Evolutionary conservation across 2,888 invertebrate species (phyloP).

Genomic region (Byasa hedistus): DNA sequence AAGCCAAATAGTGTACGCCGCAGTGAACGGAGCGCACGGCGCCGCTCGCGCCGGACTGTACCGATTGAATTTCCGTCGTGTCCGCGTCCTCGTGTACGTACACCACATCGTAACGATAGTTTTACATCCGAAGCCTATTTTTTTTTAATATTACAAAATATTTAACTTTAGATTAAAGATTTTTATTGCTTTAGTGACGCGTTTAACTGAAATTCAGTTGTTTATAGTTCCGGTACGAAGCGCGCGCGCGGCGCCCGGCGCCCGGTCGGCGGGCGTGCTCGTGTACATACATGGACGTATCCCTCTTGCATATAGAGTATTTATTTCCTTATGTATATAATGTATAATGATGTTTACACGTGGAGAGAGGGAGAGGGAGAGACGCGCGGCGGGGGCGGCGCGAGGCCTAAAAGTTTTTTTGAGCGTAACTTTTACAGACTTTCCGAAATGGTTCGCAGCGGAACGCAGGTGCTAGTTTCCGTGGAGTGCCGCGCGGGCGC

Average conservation of each 20-base stretch:
- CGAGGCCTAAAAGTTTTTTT: constrained; percentile 35
- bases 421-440: constrained; percentile 11
- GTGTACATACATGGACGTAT: constrained; percentile 72
- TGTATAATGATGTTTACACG: constrained; percentile 55
- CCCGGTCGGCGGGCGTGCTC: constrained; percentile 46
- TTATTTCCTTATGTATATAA: constrained; percentile 78
- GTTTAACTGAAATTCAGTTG: constrained; percentile 17
- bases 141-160: neutral
- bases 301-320: constrained; percentile 67
- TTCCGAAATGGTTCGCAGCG: neutral
- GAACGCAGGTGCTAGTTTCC: constrained; percentile 30
- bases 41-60: too few species aligned
- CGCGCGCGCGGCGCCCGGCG: constrained; percentile 42
- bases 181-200: constrained; percentile 2
- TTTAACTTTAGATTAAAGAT: neutral
- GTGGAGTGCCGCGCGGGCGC: constrained; percentile 39
- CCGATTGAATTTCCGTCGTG: too few species aligned
- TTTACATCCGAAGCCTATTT: neutral
- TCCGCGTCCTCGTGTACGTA: too few species aligned
- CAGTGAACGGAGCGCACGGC: constrained; percentile 45
- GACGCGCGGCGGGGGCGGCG: constrained; percentile 1
- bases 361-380: too few species aligned
- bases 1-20: constrained; percentile 73
- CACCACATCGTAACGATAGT: too few species aligned
- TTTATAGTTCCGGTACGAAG: constrained; percentile 43